Percentiles rank a stretch among this genome's conserved stretches.
Conservation (phyloP, 2,888 invertebrate species). For the Phorcus lineatus region DNA sequence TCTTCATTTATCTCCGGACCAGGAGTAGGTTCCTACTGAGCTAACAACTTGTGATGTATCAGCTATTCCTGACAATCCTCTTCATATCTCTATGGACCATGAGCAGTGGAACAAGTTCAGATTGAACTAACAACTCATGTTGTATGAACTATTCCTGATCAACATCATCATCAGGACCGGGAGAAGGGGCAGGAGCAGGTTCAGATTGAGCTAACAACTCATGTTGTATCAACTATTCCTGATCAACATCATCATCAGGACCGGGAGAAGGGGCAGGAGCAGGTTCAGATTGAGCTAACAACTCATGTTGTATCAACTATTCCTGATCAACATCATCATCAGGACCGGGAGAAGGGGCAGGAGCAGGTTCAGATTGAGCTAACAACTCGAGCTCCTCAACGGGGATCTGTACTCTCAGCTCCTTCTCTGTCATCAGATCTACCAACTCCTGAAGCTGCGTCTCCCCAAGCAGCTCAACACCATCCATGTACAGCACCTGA, state of each 20-base stretch:
- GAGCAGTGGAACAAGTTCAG: too few species aligned
- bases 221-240: slow-evolving; percentile 61
- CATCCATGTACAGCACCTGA: slow-evolving; percentile 75
- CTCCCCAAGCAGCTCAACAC: slow-evolving; percentile 68
- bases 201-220: slow-evolving; percentile 57
- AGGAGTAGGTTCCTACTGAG: slow-evolving; percentile 36
- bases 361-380: slow-evolving; percentile 37
- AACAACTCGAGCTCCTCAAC: slow-evolving; percentile 75
- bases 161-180: not conserved
- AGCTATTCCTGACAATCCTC: slow-evolving; percentile 71
- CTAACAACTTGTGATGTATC: slow-evolving; percentile 75
- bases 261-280: too few species aligned
- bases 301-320: too few species aligned
- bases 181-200: not conserved
- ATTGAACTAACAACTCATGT: too few species aligned
- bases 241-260: too few species aligned
- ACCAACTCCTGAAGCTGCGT: slow-evolving; percentile 73
- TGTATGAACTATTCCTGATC: slow-evolving; percentile 38
- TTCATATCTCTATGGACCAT: slow-evolving; percentile 67
- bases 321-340: not conserved
- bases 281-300: too few species aligned
- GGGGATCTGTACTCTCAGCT: slow-evolving; percentile 75
- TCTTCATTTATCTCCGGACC: too few species aligned
- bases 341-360: not conserved
- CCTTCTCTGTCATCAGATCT: slow-evolving; percentile 76